phyloP scores from a whole-genome alignment of 2,888 invertebrate species.

The Apomyelois bistriatella region DNA sequence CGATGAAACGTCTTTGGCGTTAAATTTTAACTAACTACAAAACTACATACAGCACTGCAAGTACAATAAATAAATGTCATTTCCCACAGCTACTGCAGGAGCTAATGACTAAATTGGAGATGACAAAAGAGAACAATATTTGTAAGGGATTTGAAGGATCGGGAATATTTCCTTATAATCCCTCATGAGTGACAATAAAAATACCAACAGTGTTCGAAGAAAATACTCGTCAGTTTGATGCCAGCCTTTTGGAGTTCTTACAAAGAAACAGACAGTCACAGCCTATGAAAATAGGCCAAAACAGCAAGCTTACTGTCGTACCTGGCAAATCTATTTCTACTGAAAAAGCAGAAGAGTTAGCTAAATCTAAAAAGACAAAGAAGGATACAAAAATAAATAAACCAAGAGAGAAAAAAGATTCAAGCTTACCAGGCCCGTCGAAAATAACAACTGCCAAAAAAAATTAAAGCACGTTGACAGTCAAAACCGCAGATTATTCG shows the following conservation, averaged over 20 bases:
- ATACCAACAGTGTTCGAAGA: no score
- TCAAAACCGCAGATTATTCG: no score
- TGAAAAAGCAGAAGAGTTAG: not conserved
- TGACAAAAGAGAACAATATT: not conserved
- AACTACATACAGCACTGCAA: not conserved
- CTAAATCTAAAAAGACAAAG: conserved; percentile 31
- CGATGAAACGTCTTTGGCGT: not conserved
- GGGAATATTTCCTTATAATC: not conserved
- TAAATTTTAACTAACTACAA: not conserved
- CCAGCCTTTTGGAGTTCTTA: not conserved
- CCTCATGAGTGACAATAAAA: not conserved
- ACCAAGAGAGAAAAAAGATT: no score
- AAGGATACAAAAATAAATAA: no score
- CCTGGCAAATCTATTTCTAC: not conserved
- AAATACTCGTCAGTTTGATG: no score
- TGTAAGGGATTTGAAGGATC: not conserved
- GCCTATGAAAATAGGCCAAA: not conserved
- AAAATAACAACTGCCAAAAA: no score
- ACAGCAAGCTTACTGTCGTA: not conserved
- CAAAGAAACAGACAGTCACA: not conserved
- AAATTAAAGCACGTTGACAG: no score
- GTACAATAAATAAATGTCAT: not conserved
- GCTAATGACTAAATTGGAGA: not conserved
- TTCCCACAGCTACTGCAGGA: not conserved
- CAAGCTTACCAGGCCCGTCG: no score